A percentile compares a stretch with the other conserved stretches of the same genome.
These are phyloP conservation scores for Halictus ligatus DNA, from an alignment of 2,888 invertebrate genomes.

Conservation along the genomic window DNA sequence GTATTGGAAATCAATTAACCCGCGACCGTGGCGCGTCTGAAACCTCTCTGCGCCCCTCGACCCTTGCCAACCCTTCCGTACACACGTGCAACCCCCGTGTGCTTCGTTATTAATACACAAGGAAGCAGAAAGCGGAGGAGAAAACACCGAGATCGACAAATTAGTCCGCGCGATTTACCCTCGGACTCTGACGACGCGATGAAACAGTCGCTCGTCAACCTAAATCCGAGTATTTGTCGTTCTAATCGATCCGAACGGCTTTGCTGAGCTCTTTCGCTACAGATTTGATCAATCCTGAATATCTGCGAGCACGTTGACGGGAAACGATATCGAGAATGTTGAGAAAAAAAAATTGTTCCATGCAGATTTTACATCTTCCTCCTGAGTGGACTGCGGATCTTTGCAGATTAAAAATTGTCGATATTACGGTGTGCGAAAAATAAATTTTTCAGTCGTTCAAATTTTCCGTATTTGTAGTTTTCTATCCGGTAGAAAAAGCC, in stretches of 20 bases:
- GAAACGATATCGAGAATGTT: not conserved
- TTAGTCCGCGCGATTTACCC: not conserved
- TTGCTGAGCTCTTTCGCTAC: not conserved
- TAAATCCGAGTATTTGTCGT: not conserved
- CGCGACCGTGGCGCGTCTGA: slow-evolving; percentile 53
- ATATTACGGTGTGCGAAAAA: too few species aligned
- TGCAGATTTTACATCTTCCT: too few species aligned
- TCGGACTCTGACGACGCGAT: not conserved
- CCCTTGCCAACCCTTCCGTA: slow-evolving; percentile 17
- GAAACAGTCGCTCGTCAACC: not conserved
- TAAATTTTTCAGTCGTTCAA: too few species aligned
- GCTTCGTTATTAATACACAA: slow-evolving; percentile 38
- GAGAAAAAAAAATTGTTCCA: too few species aligned
- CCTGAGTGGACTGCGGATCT: too few species aligned
- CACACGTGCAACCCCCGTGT: slow-evolving; percentile 25
- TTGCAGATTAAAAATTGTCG: too few species aligned
- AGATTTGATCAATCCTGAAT: not conserved
- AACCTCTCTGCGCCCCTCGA: slow-evolving; percentile 3
- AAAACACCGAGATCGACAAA: not conserved
- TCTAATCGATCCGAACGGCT: not conserved
- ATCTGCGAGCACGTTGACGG: not conserved
- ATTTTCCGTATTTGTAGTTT: too few species aligned
- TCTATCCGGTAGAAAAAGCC: too few species aligned
- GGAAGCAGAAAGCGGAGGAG: slow-evolving; percentile 1
- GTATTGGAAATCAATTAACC: slow-evolving; percentile 80